Conservation (phyloP, 2,797 vertebrate species). For the Sternotherus odoratus region DNA sequence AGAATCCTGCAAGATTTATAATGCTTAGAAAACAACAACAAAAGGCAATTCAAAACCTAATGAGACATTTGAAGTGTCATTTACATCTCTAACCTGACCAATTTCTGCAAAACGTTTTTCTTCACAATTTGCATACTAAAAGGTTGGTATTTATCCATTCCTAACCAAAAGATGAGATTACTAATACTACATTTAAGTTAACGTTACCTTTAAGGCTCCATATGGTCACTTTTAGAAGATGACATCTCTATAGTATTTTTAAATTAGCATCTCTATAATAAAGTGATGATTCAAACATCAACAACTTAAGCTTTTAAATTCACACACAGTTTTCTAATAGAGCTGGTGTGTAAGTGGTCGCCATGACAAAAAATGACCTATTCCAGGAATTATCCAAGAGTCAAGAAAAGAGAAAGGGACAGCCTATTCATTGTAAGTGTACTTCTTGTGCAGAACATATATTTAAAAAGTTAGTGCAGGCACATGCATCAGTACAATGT, state of each 20-base stretch:
- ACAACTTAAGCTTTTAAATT: background rate
- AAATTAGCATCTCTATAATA: constrained; percentile 61
- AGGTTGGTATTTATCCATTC: constrained; percentile 81
- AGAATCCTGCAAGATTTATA: constrained; percentile 84
- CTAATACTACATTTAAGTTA: constrained; percentile 71
- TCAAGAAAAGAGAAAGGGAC: background rate
- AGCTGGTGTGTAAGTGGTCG: background rate
- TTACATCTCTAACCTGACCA: constrained; percentile 83
- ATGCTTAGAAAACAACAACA: constrained; percentile 75
- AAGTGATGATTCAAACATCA: background rate
- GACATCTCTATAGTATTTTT: constrained; percentile 52
- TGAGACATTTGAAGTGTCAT: constrained; percentile 86
- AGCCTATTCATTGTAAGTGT: background rate
- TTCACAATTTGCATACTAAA: constrained; percentile 83
- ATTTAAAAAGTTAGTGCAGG: background rate
- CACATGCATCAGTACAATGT: background rate
- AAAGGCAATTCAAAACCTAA: constrained; percentile 84
- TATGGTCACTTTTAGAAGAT: constrained; percentile 54
- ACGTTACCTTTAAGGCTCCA: constrained; percentile 70
- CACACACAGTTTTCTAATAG: background rate
- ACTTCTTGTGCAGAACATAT: background rate
- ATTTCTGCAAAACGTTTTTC: constrained; percentile 81
- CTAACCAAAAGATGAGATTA: constrained; percentile 79
- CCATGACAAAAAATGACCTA: background rate
- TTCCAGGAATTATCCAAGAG: background rate